Base-by-base conservation (phyloP, 2,888 invertebrate species). In the Cryptocephalus primarius region DNA sequence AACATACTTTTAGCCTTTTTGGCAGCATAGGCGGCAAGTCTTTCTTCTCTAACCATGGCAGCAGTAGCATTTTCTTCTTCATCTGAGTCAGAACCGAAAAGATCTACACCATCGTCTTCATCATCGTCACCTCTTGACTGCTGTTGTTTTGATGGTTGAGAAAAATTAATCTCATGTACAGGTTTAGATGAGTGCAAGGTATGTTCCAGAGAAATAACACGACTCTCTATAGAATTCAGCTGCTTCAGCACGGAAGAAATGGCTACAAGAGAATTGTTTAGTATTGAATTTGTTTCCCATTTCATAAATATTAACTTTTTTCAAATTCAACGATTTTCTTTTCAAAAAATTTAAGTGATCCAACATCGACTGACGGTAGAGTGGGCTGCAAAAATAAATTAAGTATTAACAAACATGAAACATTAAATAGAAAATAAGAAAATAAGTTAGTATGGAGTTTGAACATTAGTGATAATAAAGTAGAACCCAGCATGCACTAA, bases 21-120 rank as follows among this genome's bases (percentile, higher is more conserved):
- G 3, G 84, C 90, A 63, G 83, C 81, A 67, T 96, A 95, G 40
- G 88, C 92, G 52, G 87, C 85, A 46, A 96, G 72, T 47, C 94
- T 79, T 69, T 91, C 85, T 66, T 91, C 86, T 64, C 80, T 84
- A 59, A 85, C 70, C 72, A 78, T 85, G 51, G 77, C 82, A 47
- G 84, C 83, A 51, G 84, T 87, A 53, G 79, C 87, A 58, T 75
- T 77, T 69, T 79, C 83, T 61, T 84, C 86, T 67, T 83, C 88
- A 22, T 22, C 22, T 56, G 85, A 85, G 57, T 88, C 88, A 42
- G 88, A 88, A 33, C 79, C 88, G 69, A 88, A 88, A 1, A 88
- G 74, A 70, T 89, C 88, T 8, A 89, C 82, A 60, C 83, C 87
- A 63, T 86, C 85, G 46, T 80, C 80, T 46, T 80, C 80, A 13